A percentile compares a stretch with the other conserved stretches of the same genome.
phyloP scores from a whole-genome alignment of 2,888 invertebrate genomes.

The Caradrina clavipalpis region DNA sequence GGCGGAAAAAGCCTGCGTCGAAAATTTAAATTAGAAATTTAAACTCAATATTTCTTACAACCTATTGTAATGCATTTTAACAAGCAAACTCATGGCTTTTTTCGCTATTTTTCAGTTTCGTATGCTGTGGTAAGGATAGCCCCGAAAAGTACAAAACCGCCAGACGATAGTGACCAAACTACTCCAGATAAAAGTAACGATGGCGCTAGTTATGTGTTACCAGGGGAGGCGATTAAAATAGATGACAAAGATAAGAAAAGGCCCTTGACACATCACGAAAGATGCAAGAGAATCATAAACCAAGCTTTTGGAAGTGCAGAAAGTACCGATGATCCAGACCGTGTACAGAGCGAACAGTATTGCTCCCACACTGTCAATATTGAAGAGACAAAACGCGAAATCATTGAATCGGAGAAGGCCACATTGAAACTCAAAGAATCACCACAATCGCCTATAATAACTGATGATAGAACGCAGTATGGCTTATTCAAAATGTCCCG shows the following conservation, averaged over 20 bases:
- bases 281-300: conserved; percentile 61
- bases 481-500: conserved; percentile 24
- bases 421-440: conserved; percentile 9
- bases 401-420: conserved; percentile 32
- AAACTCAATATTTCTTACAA: not conserved
- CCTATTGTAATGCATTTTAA: conserved; percentile 7
- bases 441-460: not conserved
- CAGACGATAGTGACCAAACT: conserved; percentile 26
- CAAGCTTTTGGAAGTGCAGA: conserved; percentile 57
- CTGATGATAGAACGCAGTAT: conserved; percentile 27
- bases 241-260: not conserved
- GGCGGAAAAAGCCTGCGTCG: conserved; percentile 70
- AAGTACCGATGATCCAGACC: not conserved
- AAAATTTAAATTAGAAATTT: conserved; percentile 5
- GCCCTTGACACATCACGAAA: conserved; percentile 47
- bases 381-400: conserved; percentile 32
- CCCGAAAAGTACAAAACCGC: conserved; percentile 61
- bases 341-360: conserved; percentile 8
- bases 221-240: not conserved
- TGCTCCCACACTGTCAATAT: conserved; percentile 32
- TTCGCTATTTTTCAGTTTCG: conserved; percentile 76
- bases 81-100: conserved; percentile 68
- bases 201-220: not conserved
- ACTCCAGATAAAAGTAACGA: conserved; percentile 7
- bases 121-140: conserved; percentile 55